These are phyloP conservation scores for Crambe crambe DNA, from an alignment of 37 sponge, comb jelly and placozoan species.

Conservation along the genomic window DNA sequence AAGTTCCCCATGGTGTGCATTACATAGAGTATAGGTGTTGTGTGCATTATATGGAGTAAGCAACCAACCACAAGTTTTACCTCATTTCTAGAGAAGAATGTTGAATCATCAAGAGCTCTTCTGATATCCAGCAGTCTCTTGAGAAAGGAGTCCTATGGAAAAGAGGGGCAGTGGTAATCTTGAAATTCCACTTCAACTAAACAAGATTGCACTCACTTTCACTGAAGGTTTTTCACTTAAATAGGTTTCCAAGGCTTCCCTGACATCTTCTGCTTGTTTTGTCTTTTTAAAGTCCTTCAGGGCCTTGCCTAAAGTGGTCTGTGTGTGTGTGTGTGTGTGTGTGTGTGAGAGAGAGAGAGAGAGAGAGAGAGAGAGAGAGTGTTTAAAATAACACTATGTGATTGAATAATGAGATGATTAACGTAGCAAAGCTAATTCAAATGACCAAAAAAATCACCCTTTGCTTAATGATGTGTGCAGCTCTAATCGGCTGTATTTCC, in stretches of 20 bases:
- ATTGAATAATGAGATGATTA: too few species aligned
- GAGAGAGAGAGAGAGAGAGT: not conserved
- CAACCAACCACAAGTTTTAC: constrained; percentile 21
- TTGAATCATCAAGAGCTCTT: constrained; percentile 58
- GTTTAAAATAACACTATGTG: too few species aligned
- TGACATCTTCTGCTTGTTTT: constrained; percentile 49
- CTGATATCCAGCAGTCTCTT: constrained; percentile 65
- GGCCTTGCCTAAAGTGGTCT: constrained; percentile 66
- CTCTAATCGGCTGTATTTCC: too few species aligned
- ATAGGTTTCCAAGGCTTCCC: constrained; percentile 39
- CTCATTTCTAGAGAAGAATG: constrained; percentile 86
- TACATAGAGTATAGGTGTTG: not conserved
- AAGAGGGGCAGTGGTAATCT: too few species aligned
- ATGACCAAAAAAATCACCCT: too few species aligned
- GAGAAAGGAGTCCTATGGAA: constrained; percentile 60
- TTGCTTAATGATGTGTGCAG: too few species aligned
- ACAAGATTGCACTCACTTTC: constrained; percentile 34
- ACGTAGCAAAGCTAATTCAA: too few species aligned
- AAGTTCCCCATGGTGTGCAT: not conserved
- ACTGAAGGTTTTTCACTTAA: constrained; percentile 53
- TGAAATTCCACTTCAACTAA: too few species aligned
- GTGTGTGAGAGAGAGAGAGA: not conserved
- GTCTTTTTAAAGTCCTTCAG: constrained; percentile 84
- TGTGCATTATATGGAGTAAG: not conserved
- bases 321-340: too few species aligned